Conservation (phyloP, 2,888 invertebrate genomes). For the Protophormia terraenovae region DNA sequence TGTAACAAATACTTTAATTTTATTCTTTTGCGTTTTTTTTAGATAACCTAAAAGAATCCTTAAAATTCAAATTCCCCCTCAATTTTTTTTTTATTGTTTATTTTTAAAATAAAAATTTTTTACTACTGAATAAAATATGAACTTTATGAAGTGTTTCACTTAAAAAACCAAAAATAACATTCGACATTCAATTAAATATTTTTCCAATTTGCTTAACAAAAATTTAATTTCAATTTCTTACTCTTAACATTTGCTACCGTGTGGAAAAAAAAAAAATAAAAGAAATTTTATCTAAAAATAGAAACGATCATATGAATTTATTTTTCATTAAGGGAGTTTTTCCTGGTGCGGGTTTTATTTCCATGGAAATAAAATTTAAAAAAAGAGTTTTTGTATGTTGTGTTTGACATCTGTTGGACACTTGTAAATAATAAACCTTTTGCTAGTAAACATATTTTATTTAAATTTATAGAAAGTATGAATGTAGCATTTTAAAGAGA, state of each 20-base stretch:
- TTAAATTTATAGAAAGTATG: neutral
- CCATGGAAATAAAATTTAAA: conserved; percentile 13
- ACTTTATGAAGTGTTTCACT: conserved; percentile 21
- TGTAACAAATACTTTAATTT: conserved; percentile 53
- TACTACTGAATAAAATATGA: neutral
- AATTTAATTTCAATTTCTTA: too few species aligned
- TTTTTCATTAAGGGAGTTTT: conserved; percentile 44
- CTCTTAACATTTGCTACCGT: neutral
- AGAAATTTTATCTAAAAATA: conserved; percentile 45
- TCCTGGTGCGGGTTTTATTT: conserved; percentile 17
- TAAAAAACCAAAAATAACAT: neutral
- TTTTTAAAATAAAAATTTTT: neutral
- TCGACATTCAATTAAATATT: neutral
- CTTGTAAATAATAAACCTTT: conserved; percentile 58
- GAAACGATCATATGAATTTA: neutral
- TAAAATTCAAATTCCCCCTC: conserved; percentile 13
- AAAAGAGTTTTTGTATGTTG: conserved; percentile 25
- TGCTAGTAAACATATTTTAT: conserved; percentile 19
- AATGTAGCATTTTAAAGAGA: neutral
- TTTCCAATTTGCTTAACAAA: neutral
- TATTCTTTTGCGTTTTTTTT: conserved; percentile 10
- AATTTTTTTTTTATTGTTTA: neutral
- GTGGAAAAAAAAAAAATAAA: neutral
- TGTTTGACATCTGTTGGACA: conserved; percentile 62
- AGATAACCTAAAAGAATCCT: conserved; percentile 51